Percentiles rank a stretch among this genome's conserved stretches.
Conservation (phyloP, 2,797 vertebrate species). For the Harpagifer antarcticus region DNA sequence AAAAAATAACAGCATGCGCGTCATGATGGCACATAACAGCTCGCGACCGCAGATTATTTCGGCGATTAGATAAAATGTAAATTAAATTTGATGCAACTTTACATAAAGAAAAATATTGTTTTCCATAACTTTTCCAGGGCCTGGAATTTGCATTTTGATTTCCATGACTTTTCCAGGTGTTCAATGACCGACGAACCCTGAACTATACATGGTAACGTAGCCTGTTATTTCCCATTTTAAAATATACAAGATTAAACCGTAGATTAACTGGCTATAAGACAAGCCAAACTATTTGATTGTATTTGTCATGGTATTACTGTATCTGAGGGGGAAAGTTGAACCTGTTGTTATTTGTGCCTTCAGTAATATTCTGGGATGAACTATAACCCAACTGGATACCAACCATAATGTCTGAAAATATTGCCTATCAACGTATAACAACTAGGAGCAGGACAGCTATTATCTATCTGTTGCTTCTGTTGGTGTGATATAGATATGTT, state of each 20-base stretch:
- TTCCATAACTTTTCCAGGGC: too few relatives aligned
- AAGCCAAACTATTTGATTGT: neutral
- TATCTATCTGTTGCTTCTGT: constrained; percentile 9
- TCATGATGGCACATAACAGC: too few relatives aligned
- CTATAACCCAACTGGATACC: constrained; percentile 9
- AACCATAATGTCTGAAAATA: constrained; percentile 6
- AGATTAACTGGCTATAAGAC: neutral
- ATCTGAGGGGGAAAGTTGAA: neutral
- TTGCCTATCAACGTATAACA: constrained; percentile 18
- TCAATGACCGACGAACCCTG: too few relatives aligned
- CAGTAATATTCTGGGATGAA: neutral
- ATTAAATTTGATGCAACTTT: too few relatives aligned
- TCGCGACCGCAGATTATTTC: too few relatives aligned
- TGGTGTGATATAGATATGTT: constrained; percentile 25
- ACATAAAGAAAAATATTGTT: too few relatives aligned
- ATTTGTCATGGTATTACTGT: neutral
- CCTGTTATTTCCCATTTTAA: neutral
- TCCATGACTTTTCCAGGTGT: too few relatives aligned
- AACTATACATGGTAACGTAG: neutral
- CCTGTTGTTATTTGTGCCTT: neutral
- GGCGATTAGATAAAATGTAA: too few relatives aligned
- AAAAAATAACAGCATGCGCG: too few relatives aligned
- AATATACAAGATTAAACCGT: neutral
- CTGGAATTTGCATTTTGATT: too few relatives aligned
- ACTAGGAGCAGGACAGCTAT: constrained; percentile 20